Percentiles rank a stretch among this genome's conserved stretches.
phyloP scores from a whole-genome alignment of 2,888 invertebrate genomes.

The Drosophila rellima region DNA sequence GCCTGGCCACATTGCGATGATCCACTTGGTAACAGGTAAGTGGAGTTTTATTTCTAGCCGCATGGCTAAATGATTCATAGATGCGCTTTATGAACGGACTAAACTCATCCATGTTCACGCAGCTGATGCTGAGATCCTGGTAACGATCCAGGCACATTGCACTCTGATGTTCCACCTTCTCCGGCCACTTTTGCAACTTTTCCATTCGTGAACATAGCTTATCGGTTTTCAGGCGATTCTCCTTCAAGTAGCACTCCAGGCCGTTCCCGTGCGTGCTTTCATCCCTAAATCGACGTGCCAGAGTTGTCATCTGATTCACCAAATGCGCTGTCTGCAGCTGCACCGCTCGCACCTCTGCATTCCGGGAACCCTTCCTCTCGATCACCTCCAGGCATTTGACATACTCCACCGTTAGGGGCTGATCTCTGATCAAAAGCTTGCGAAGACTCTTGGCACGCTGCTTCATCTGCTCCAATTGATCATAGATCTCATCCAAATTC shows the following conservation, averaged over 20 bases:
- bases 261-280: background rate
- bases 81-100: background rate
- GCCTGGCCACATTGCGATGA: background rate
- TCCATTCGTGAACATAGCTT: background rate
- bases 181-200: background rate
- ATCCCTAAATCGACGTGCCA: background rate
- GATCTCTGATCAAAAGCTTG: slow-evolving; percentile 4
- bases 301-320: background rate
- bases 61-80: background rate
- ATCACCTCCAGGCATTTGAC: slow-evolving; percentile 4
- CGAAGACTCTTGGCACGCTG: slow-evolving; percentile 30
- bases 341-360: slow-evolving; percentile 10
- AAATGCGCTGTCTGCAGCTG: slow-evolving; percentile 1
- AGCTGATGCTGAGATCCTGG: slow-evolving; percentile 1
- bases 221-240: background rate
- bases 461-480: slow-evolving; percentile 40
- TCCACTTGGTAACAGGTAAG: background rate
- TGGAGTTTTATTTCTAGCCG: background rate
- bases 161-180: background rate
- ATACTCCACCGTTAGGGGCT: background rate
- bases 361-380: slow-evolving; percentile 4
- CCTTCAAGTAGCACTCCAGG: background rate
- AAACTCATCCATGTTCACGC: background rate
- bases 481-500: slow-evolving; percentile 9
- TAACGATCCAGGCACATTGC: slow-evolving; percentile 3